Percentiles rank a stretch among this genome's conserved stretches.
Evolutionary conservation across 2,888 invertebrate species (phyloP).

Genomic region (Spodoptera littoralis): DNA sequence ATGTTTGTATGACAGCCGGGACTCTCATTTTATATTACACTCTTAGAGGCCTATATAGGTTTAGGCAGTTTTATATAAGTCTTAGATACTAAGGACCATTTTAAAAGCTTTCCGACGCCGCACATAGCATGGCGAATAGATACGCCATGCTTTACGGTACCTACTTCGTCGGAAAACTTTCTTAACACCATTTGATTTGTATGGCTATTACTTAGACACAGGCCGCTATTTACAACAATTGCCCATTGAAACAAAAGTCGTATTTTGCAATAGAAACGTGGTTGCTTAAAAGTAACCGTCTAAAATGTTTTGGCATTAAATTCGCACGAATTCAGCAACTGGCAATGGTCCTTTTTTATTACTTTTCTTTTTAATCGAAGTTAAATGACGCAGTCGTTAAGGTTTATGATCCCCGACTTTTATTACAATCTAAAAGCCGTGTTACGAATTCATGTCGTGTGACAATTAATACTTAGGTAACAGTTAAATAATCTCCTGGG

Average conservation of each 20-base stretch:
- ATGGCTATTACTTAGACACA: too few relatives aligned
- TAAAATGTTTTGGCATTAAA: slow-evolving; percentile 53
- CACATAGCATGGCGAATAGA: too few relatives aligned
- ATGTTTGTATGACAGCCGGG: too few relatives aligned
- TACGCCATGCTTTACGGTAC: too few relatives aligned
- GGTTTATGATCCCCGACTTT: slow-evolving; percentile 55
- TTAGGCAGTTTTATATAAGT: too few relatives aligned
- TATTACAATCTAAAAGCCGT: slow-evolving; percentile 54
- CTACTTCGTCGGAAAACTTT: too few relatives aligned
- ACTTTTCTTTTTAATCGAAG: slow-evolving; percentile 62
- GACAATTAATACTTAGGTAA: slow-evolving; percentile 42
- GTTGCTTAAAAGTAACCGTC: slow-evolving; percentile 28
- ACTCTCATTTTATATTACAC: too few relatives aligned
- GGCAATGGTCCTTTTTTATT: slow-evolving; percentile 53
- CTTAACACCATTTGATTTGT: too few relatives aligned
- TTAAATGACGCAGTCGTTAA: slow-evolving; percentile 60
- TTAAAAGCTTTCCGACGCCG: too few relatives aligned
- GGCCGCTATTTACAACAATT: slow-evolving; percentile 19
- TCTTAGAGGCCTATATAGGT: too few relatives aligned
- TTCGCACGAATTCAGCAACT: slow-evolving; percentile 50
- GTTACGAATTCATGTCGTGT: slow-evolving; percentile 56
- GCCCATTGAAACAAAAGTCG: slow-evolving; percentile 27
- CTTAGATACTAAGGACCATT: too few relatives aligned
- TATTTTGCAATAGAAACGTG: slow-evolving; percentile 25
- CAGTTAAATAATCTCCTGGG: slow-evolving; percentile 26